phyloP scores from a whole-genome alignment of 2,797 vertebrate genomes.

The Melanogrammus aeglefinus region DNA sequence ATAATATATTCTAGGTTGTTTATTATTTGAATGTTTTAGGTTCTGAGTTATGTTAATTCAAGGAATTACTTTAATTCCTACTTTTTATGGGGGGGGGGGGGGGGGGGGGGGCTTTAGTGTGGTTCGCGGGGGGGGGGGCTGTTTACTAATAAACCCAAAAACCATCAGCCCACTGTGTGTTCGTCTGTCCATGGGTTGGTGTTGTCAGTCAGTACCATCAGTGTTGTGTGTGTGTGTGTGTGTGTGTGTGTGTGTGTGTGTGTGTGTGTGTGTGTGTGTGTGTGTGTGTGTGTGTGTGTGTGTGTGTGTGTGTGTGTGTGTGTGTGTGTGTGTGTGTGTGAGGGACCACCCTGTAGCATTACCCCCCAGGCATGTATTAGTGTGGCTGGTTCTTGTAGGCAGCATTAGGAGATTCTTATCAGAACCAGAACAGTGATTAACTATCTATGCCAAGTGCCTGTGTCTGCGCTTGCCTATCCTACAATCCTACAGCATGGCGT shows the following conservation, averaged over 20 bases:
- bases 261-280: not conserved
- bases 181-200: not conserved
- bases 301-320: constrained; percentile 19
- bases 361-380: constrained; percentile 32
- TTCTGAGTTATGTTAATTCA: not conserved
- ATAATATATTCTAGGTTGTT: not conserved
- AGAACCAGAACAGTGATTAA: not conserved
- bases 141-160: too few species aligned
- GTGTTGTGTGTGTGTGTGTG: not conserved
- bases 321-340: constrained; percentile 31
- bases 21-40: not conserved
- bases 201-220: not conserved
- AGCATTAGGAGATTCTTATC: not conserved
- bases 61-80: not conserved
- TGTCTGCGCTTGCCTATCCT: not conserved
- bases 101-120: too few species aligned
- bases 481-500: not conserved
- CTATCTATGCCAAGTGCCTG: not conserved
- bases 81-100: too few species aligned
- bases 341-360: constrained; percentile 36
- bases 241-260: not conserved
- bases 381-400: not conserved
- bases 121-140: too few species aligned
- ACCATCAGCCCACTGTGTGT: not conserved
- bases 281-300: not conserved